Conservation (phyloP, 2,113 vertebrate genomes). For the Mixornis gularis region DNA sequence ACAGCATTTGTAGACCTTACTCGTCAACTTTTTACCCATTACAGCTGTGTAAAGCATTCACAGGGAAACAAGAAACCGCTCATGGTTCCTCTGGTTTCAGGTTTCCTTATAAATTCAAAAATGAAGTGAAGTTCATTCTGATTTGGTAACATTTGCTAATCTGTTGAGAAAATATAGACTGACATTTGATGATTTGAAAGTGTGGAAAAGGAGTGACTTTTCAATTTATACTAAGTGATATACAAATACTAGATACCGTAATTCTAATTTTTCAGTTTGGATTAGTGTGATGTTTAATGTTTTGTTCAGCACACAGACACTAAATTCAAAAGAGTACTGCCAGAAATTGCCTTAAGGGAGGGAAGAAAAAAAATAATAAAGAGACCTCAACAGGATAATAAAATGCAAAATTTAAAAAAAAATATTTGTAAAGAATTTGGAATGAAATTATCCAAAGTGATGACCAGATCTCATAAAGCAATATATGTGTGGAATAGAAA, state of each 20-base stretch:
- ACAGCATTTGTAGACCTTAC: background rate
- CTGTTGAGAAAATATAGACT: background rate
- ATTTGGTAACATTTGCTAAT: background rate
- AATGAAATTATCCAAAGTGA: background rate
- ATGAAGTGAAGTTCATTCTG: background rate
- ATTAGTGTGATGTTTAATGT: background rate
- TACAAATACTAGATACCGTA: background rate
- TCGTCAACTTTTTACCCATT: background rate
- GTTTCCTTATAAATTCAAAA: background rate
- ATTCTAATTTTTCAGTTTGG: background rate
- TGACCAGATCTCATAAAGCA: background rate
- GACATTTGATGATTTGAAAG: background rate
- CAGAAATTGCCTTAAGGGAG: background rate
- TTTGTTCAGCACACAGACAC: background rate
- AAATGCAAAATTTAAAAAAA: background rate
- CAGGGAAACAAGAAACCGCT: background rate
- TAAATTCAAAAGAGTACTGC: background rate
- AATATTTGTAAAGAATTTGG: background rate
- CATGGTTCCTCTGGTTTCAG: background rate
- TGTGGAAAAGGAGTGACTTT: background rate
- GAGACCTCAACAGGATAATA: background rate
- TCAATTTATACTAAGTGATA: background rate
- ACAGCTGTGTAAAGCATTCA: background rate
- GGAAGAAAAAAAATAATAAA: background rate
- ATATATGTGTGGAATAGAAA: background rate